phyloP scores from a whole-genome alignment of 2,888 invertebrate species.

The Agriopis marginaria region DNA sequence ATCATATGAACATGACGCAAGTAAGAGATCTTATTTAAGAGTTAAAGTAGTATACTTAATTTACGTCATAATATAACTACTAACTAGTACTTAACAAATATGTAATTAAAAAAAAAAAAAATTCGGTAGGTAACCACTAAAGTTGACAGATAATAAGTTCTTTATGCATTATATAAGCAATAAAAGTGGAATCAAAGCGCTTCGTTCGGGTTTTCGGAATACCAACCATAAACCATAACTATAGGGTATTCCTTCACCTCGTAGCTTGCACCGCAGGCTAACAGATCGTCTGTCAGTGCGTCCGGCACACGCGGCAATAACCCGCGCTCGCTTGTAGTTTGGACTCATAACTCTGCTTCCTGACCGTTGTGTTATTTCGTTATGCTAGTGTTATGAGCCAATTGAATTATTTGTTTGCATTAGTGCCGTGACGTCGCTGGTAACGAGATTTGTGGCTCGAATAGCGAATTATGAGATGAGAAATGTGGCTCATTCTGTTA shows the following conservation, averaged over 20 bases:
- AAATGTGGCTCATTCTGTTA: conserved; percentile 15
- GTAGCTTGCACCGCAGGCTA: conserved; percentile 47
- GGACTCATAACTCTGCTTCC: conserved; percentile 60
- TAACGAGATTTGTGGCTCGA: conserved; percentile 39
- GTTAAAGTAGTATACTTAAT: no score
- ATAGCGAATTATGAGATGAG: conserved; percentile 26
- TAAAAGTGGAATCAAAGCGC: no score
- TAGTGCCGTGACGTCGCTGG: conserved; percentile 28
- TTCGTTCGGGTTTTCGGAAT: no score
- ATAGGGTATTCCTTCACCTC: background rate
- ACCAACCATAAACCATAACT: no score
- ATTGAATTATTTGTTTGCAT: conserved; percentile 58
- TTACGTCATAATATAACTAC: no score
- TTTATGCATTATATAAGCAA: no score
- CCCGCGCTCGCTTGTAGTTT: conserved; percentile 63
- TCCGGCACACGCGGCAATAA: conserved; percentile 64
- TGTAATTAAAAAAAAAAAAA: no score
- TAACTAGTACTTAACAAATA: no score
- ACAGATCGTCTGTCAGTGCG: conserved; percentile 65
- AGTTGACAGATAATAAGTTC: no score
- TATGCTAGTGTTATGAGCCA: conserved; percentile 51
- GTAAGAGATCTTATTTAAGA: no score
- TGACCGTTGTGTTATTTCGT: conserved; percentile 55
- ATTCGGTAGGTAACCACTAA: no score
- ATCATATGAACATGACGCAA: no score